Evolutionary conservation across 2,888 invertebrate genomes (phyloP), one percentile per base, ranked within the genome.

Genomic region (Tetropium fuscum): DNA sequence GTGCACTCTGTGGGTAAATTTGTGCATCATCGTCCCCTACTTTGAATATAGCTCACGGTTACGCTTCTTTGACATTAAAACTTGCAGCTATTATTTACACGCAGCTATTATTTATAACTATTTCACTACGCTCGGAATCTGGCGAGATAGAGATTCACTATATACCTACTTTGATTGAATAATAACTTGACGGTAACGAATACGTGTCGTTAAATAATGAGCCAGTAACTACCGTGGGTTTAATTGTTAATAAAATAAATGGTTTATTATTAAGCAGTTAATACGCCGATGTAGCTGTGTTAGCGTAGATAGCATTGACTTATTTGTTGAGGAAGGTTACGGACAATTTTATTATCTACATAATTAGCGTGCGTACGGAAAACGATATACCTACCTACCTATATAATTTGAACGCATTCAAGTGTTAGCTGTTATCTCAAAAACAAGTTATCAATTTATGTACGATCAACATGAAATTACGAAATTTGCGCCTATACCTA

Each of bases 271-370:
- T 57, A 47, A 41, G 55, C 45, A 53, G 43, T 59, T 53, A 60
- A 56, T 57, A 32, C 51, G 44, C 49, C 43, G 51, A 38, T 48
- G 40, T 60, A 53, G 57, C 60, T 49, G 47, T 58, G 60, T 60
- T 64, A 60, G 53, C 48, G 53, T 30, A 54, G 58, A 59, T 61
- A 65, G 53, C 53, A 64, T 58, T 60, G 58, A 64, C 64, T 63
- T 64, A 64, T 56, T 59, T 48, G 59, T 68, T 68, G 53, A 55
- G 68, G 60, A 65, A 68, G 68, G 68, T 68, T 68, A 65, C 58
- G 65, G 68, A 53, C 63, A 61, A 60, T 63, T n/a, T n/a, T n/a
- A n/a, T n/a, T 59, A 64, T 58, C 51, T 22, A 27, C 27, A 40
- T 51, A 40, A 10, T 10, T 51, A 27, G 38, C 36, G 32, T 13